Evolutionary conservation across 2,888 invertebrate genomes (phyloP), one percentile per base, ranked within the genome.

Genomic region (Pachliopta kotzebuea): DNA sequence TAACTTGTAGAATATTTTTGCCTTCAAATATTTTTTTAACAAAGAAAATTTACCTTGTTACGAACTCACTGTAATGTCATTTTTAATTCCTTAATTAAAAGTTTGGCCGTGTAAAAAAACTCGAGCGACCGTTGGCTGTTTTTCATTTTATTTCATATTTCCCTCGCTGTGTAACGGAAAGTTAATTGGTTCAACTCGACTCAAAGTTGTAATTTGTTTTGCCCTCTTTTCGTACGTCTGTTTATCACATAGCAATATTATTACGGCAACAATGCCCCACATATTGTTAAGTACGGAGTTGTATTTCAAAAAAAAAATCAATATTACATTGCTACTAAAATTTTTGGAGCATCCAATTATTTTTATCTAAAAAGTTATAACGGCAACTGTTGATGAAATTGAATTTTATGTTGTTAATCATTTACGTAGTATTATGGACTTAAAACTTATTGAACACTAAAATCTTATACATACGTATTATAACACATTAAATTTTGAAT

Each of bases 71-170:
- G 79, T 88, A 87, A 89, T 90, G 88, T 88, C 90, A 90, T 88
- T 89, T 90, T 90, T 90, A 88, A 90, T 88, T 87, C 90, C 86
- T 88, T 91, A 90, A 90, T 90, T 91, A 90, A 91, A 90, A 90
- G 86, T 90, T 90, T 82, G 74, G 69, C 80, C 72, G 76, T 79
- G 81, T 80, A 86, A 86, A 85, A 84, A 87, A 84, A 83, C 76
- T 76, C 78, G 68, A 72, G 69, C 74, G 76, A 80, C 84, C 81
- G 79, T 79, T 75, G 83, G 86, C 83, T 84, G 85, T 87, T 87
- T 87, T 88, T 84, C 86, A 84, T 89, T 90, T 90, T 87, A 86
- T 88, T 89, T 83, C 86, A 90, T 90, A 89, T 89, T 90, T 87
- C 79, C 84, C 81, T 76, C 80, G 83, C 79, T 71, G 75, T 85